phyloP scores from a whole-genome alignment of 1,140 invertebrate species.

The Xylocopa sonorina region DNA sequence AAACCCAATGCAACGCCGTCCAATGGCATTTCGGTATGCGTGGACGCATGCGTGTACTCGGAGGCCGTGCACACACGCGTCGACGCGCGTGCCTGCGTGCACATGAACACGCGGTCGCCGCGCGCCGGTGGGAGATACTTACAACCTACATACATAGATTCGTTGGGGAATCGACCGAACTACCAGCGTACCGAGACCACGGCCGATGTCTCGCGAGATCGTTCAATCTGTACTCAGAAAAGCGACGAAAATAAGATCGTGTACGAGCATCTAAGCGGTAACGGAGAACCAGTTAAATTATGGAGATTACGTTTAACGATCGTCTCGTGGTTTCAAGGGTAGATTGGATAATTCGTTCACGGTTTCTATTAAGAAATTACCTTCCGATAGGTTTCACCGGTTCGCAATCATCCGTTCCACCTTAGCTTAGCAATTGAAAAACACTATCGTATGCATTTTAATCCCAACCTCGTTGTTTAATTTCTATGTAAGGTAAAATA shows the following conservation, averaged over 20 bases:
- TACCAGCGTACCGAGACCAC: not conserved
- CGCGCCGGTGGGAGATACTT: not conserved
- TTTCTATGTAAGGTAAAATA: too few species aligned
- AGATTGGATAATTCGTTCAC: not conserved
- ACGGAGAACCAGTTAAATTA: not conserved
- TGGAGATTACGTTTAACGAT: not conserved
- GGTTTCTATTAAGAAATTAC: not conserved
- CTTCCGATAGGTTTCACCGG: not conserved
- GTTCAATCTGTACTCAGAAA: not conserved
- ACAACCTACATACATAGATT: constrained; percentile 31
- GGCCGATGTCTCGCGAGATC: not conserved
- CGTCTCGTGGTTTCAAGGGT: not conserved
- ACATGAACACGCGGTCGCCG: not conserved
- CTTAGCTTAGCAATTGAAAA: not conserved
- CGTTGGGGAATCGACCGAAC: constrained; percentile 18
- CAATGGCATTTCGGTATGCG: constrained; percentile 6
- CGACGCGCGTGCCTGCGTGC: constrained; percentile 4
- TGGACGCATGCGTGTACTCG: constrained; percentile 15
- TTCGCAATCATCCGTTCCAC: not conserved
- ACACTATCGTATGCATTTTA: not conserved
- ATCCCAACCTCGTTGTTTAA: too few species aligned
- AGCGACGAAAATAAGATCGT: constrained; percentile 1
- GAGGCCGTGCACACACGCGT: not conserved
- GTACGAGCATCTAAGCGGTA: not conserved
- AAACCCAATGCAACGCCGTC: constrained; percentile 1